Evolutionary conservation across 2,888 invertebrate genomes (phyloP).

Genomic region (Amiota minor): DNA sequence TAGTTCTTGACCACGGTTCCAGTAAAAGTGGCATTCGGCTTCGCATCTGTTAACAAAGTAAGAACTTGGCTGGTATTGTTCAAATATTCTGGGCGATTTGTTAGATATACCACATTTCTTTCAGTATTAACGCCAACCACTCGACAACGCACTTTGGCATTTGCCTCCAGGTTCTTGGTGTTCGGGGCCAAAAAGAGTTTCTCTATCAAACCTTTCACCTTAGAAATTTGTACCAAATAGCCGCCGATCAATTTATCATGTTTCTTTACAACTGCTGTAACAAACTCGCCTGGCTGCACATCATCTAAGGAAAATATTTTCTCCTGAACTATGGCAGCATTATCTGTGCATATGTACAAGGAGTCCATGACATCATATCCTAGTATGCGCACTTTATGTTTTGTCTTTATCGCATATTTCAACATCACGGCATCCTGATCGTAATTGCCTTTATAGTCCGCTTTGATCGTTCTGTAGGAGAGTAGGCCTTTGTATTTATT

Average conservation of each 20-base stretch:
- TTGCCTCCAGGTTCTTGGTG: slow-evolving; percentile 76
- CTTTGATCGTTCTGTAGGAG: slow-evolving; percentile 65
- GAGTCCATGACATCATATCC: slow-evolving; percentile 80
- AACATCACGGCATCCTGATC: slow-evolving; percentile 70
- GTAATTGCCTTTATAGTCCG: slow-evolving; percentile 69
- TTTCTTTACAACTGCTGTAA: slow-evolving; percentile 75
- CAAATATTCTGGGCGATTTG: slow-evolving; percentile 80
- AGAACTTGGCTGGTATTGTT: slow-evolving; percentile 76
- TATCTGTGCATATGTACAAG: slow-evolving; percentile 80
- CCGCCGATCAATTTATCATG: slow-evolving; percentile 75
- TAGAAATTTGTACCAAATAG: slow-evolving; percentile 75
- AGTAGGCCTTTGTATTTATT: slow-evolving; percentile 69
- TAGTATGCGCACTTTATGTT: slow-evolving; percentile 77
- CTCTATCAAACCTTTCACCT: slow-evolving; percentile 77
- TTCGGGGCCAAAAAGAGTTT: slow-evolving; percentile 75
- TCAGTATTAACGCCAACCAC: slow-evolving; percentile 76
- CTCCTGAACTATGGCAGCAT: slow-evolving; percentile 76
- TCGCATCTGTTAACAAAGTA: slow-evolving; percentile 74
- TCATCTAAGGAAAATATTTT: slow-evolving; percentile 76
- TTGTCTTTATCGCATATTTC: slow-evolving; percentile 69
- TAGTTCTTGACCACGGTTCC: slow-evolving; percentile 70
- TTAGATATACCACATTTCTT: slow-evolving; percentile 76
- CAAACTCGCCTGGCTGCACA: slow-evolving; percentile 76
- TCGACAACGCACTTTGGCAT: slow-evolving; percentile 77
- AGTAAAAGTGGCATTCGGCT: slow-evolving; percentile 72